Evolutionary conservation across 2,797 vertebrate species (phyloP).

Genomic region (Euphonia xanthogaster): DNA sequence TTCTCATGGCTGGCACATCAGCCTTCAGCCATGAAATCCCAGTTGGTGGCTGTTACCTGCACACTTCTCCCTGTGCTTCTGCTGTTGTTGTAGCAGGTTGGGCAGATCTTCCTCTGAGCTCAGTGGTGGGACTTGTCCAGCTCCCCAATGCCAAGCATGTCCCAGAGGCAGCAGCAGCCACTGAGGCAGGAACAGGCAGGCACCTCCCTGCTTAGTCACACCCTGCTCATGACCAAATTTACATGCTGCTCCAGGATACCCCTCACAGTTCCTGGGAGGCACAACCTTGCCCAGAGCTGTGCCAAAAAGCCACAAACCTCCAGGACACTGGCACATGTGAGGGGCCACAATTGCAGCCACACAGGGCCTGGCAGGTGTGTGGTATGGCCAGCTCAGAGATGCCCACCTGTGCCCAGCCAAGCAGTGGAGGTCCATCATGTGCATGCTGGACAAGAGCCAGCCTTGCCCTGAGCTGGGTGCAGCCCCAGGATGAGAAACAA

Average conservation of each 20-base stretch:
- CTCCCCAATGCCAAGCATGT: fast-evolving
- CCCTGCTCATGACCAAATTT: neutral
- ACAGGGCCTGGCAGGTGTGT: fast-evolving
- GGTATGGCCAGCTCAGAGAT: neutral
- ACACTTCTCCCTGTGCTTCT: fast-evolving
- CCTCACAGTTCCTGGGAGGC: neutral
- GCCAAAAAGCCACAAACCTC: neutral
- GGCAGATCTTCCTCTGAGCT: neutral
- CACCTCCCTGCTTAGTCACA: constrained; percentile 43
- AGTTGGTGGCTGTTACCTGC: neutral
- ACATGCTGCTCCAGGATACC: neutral
- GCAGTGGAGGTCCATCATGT: neutral
- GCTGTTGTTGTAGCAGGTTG: fast-evolving
- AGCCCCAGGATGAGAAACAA: neutral
- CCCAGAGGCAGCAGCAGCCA: neutral
- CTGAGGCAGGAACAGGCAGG: neutral
- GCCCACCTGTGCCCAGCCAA: neutral
- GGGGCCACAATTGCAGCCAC: neutral
- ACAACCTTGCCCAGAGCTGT: neutral
- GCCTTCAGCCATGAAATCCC: neutral
- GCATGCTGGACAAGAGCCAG: neutral
- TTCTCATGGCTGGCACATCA: neutral
- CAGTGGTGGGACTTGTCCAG: neutral
- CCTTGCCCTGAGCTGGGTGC: neutral
- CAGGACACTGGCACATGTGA: fast-evolving